Evolutionary conservation across 2,113 vertebrate species (phyloP).

Genomic region (Apaloderma vittatum): DNA sequence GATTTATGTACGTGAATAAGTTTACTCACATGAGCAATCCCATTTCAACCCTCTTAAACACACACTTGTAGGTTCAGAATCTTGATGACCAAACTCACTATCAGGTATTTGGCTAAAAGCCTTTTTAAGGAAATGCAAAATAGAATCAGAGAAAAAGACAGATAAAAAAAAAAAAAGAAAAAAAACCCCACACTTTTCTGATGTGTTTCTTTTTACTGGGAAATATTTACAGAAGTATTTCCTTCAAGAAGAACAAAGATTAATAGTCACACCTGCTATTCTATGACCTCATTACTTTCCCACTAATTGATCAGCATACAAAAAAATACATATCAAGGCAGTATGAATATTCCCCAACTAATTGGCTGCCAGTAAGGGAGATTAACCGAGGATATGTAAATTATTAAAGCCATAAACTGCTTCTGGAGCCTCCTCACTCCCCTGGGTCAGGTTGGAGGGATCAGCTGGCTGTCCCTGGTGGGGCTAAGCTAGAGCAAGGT

Average conservation of each 20-base stretch:
- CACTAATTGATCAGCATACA: conserved; percentile 75
- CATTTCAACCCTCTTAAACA: neutral
- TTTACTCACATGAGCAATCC: conserved; percentile 39
- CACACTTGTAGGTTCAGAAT: neutral
- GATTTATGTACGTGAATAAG: conserved; percentile 53
- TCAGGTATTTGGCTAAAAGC: neutral
- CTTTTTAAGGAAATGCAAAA: neutral
- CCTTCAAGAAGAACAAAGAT: conserved; percentile 47
- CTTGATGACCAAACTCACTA: conserved; percentile 11
- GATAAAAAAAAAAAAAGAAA: neutral
- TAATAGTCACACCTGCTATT: conserved; percentile 68
- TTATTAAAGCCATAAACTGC: conserved; percentile 82
- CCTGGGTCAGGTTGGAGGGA: conserved; percentile 35
- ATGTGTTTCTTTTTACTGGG: neutral
- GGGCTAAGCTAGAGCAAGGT: conserved; percentile 34
- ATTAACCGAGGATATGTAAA: conserved; percentile 80
- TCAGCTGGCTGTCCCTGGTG: conserved; percentile 32
- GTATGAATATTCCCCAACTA: conserved; percentile 59
- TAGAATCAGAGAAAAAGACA: neutral
- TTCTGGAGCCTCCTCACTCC: conserved; percentile 72
- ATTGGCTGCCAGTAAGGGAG: conserved; percentile 80
- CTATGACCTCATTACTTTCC: conserved; percentile 69
- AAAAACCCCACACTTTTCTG: neutral
- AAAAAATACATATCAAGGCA: conserved; percentile 27
- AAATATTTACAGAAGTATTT: neutral